Percentiles rank a stretch among this genome's conserved stretches.
Conservation (phyloP, 1,140 invertebrate genomes). For the Drosophila virilis region DNA sequence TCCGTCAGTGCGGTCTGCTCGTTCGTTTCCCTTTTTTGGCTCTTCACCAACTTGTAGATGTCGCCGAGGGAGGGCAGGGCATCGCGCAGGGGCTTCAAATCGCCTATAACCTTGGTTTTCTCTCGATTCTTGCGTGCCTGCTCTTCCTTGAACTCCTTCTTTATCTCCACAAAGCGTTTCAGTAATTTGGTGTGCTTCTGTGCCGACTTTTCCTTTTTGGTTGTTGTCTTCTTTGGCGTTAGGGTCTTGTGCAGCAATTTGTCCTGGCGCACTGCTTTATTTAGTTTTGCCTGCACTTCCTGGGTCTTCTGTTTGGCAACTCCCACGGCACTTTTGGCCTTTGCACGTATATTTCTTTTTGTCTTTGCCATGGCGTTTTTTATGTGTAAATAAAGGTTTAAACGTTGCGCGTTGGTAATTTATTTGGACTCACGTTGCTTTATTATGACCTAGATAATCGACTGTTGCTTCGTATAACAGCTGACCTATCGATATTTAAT, state of each 20-base stretch:
- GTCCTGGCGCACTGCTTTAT: conserved; percentile 51
- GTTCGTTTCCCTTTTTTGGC: conserved; percentile 23
- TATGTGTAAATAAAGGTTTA: conserved; percentile 15
- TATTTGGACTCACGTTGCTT: conserved; percentile 35
- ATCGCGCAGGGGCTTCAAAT: conserved; percentile 76
- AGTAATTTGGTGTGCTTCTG: conserved; percentile 72
- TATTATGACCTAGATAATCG: conserved; percentile 2
- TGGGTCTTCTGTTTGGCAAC: conserved; percentile 64
- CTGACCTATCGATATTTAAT: conserved; percentile 24
- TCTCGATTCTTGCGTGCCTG: conserved; percentile 64
- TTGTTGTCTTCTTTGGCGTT: conserved; percentile 61
- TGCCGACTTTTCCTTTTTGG: conserved; percentile 72
- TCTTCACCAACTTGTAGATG: conserved; percentile 66
- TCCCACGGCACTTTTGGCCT: conserved; percentile 61
- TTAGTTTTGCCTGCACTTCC: conserved; percentile 50
- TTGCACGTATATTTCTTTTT: conserved; percentile 63
- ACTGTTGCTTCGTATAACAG: conserved; percentile 16
- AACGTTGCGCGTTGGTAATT: not conserved
- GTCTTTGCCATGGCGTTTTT: conserved; percentile 53
- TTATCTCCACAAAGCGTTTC: conserved; percentile 60
- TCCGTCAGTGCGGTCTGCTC: conserved; percentile 31
- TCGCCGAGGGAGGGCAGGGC: conserved; percentile 76
- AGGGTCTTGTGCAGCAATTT: conserved; percentile 69
- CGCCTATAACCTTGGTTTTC: conserved; percentile 73
- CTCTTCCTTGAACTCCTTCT: conserved; percentile 69